Percentiles rank a stretch among this genome's conserved stretches.
phyloP scores from a whole-genome alignment of 2,113 vertebrate genomes.

The Chloebia gouldiae region DNA sequence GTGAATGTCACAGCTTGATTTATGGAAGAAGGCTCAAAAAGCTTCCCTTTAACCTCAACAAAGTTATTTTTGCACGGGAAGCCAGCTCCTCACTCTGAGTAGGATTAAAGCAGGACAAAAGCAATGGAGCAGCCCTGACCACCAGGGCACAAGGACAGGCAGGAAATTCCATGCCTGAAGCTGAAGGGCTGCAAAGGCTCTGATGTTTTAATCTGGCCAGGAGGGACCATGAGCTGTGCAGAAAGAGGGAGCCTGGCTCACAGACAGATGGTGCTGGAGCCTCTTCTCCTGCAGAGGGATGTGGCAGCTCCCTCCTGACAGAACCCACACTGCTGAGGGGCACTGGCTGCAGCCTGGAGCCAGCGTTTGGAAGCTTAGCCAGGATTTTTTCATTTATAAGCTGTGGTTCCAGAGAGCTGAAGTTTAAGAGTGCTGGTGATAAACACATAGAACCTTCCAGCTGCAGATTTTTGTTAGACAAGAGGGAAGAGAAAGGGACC shows the following conservation, averaged over 20 bases:
- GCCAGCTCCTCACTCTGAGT: neutral
- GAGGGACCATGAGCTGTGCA: neutral
- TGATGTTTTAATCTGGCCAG: neutral
- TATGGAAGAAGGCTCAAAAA: neutral
- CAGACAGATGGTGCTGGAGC: neutral
- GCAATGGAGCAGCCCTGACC: accelerated
- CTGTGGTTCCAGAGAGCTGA: neutral
- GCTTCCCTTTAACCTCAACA: neutral
- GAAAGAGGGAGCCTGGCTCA: neutral
- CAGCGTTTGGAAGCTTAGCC: neutral
- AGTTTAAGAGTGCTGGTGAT: neutral
- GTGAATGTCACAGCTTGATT: neutral
- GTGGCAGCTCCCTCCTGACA: neutral
- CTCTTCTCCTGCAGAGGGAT: neutral
- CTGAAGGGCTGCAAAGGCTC: neutral
- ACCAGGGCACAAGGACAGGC: neutral
- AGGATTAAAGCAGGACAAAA: neutral
- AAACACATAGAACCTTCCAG: neutral
- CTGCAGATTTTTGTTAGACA: neutral
- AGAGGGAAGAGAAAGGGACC: neutral
- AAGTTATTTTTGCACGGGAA: neutral
- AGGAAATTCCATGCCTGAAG: neutral
- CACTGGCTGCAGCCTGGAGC: neutral
- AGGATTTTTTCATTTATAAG: neutral
- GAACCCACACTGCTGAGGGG: accelerated